Base-by-base conservation (phyloP, 2,113 vertebrate species). In the Centropristis striata region DNA sequence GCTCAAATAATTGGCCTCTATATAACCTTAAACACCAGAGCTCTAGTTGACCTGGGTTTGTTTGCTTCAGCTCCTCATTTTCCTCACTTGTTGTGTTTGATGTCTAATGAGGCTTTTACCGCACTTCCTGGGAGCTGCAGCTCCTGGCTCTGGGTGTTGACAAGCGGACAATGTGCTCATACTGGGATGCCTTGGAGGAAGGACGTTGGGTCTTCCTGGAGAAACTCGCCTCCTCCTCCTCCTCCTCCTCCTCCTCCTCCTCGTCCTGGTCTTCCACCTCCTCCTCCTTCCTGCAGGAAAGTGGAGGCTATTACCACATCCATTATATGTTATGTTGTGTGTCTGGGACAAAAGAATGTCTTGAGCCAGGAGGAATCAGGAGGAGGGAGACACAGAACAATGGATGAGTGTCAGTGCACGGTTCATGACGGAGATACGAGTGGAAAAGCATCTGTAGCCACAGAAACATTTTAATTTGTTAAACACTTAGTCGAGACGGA, bases 231-330 rank as follows among this genome's bases (percentile, higher is more conserved):
- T 55, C 79, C 25, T 28, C 71, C 78, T 73, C 70, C 39, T 70
- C 63, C 63, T 70, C 72, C 51, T 84, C 61, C 61, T 70, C 74
- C 51, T 84, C 61, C 61, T 70, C 59, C 61, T 70, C 74, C 46
- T 84, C 71, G 50, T 55, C 79, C 25, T 28, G 64, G 71, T 73
- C 70, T 27, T 70, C 63, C 61, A 68, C 74, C 51, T 84, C 61
- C 61, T 70, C 59, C 61, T 70, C 74, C 46, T 84, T 84, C 80
- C 90, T 93, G 74, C 75, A 75, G 85, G 85, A 88, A 88, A 87
- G 78, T 59, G 58, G 68, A 75, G 68, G 72, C 70, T 21, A 32
- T 90, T 85, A 80, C 27, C 9, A 46, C 11, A 3, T 42, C 70
- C 84, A 83, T 85, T 76, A 78, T 13, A 37, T 23, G 69, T 32